Evolutionary conservation across 2,888 invertebrate species (phyloP), one percentile per base, ranked within the genome.

Genomic region (Eupithecia inturbata): DNA sequence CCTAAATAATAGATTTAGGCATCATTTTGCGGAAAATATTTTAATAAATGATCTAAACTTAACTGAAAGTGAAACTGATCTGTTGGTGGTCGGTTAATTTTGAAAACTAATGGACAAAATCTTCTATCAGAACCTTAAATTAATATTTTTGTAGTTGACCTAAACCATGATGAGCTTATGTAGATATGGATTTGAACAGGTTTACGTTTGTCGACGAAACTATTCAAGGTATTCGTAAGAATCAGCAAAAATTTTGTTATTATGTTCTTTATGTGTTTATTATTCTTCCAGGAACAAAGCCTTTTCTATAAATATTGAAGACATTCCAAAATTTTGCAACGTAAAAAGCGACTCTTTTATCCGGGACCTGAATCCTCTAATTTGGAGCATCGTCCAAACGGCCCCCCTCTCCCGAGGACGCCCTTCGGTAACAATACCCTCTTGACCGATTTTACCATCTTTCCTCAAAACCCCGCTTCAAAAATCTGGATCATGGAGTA

Each of bases 391-490:
- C 70, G 33, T 22, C 14, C 64, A 36, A 36, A 53, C 39, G 68
- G n/a, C 53, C 67, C 71, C 39, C 71, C 57, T 60, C 63, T 49
- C 41, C 36, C 41, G 39, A 41, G 26, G 49, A 49, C 9, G 7
- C 33, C 60, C 67, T 45, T 41, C 64, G 19, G 63, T 68, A 73
- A 76, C 76, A 76, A 76, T 76, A 76, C 76, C 68, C 71, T 39
- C 76, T 76, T 76, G 76, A 76, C 76, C 76, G 76, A 76, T 76
- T 76, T 76, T 73, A 69, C 66, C 73, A 39, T 64, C 68, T 72
- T 72, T 70, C 75, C 70, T 71, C 72, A 57, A 70, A 71, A 71
- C 64, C 71, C 63, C 66, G 71, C 76, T 73, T 76, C 76, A 75
- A 76, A 57, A 69, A 73, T 76, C 71, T 73, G 57, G 16, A 64